Base-by-base conservation (phyloP, 2,797 vertebrate genomes). In the Eulemur albifrons region DNA sequence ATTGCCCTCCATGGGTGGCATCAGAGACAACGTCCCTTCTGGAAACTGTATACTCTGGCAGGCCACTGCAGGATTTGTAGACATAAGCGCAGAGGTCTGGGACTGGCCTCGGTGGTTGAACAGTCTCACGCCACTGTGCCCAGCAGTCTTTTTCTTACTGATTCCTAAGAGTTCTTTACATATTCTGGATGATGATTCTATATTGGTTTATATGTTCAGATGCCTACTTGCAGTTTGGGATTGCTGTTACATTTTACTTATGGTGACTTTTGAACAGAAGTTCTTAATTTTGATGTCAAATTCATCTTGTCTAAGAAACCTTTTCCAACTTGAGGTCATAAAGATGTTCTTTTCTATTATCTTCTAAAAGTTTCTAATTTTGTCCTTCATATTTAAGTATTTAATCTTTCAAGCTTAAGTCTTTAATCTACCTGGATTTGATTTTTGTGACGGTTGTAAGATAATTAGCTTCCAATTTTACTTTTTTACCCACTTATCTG, bases 191-290 rank as follows among this genome's bases (percentile, higher is more conserved):
- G 48, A 27, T 54, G 50, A 82, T 52, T 38, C 20, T 25, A 0
- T 45, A 15, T 83, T 30, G 13, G 32, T 38, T 87, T 38, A 38
- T 54, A 57, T n/a, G 4, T 63, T 88, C 61, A 83, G 52, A 12
- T 45, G 11, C 61, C 32, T 83, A 59, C 73, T 91, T 83, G 45
- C 15, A 67, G 14, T 65, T 87, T 59, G 63, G 30, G 40, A 59
- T 83, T 91, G 54, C 40, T 40, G 91, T 88, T 94, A 65, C 48
- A 48, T 77, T 93, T 82, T 77, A 88, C 43, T 72, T 70, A 32
- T 50, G 59, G 61, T 87, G 63, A 54, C 32, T 88, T 83, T 76
- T 83, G 27, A 77, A 48, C 38, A 70, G 35, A 87, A 84, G 67
- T 80, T 87, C 35, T 81, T 85, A 20, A 87, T 79, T 83, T 88